Conservation (phyloP, 2,113 vertebrate species). For the Diphyllodes magnificus region DNA sequence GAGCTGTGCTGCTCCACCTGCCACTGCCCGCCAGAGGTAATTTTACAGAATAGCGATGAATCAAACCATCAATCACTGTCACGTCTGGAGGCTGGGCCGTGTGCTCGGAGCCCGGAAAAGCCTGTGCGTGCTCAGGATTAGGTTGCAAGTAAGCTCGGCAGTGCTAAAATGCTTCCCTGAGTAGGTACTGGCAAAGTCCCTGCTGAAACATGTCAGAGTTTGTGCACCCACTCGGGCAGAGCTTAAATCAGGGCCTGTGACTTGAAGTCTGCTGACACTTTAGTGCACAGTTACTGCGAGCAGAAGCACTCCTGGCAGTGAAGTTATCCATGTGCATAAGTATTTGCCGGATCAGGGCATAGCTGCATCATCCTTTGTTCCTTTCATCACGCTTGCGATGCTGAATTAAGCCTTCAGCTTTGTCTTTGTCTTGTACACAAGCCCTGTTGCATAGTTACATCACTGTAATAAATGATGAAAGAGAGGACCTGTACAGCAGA, state of each 20-base stretch:
- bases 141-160: slow-evolving; percentile 63
- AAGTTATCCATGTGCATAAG: slow-evolving; percentile 59
- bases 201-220: slow-evolving; percentile 10
- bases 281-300: background rate
- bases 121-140: slow-evolving; percentile 63
- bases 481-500: background rate
- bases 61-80: slow-evolving; percentile 60
- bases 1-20: background rate
- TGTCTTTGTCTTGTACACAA: slow-evolving; percentile 47
- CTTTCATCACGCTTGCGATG: slow-evolving; percentile 21
- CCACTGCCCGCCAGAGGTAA: background rate
- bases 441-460: slow-evolving; percentile 17
- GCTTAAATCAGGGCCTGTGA: slow-evolving; percentile 7
- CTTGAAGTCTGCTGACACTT: slow-evolving; percentile 43
- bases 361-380: slow-evolving; percentile 57
- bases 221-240: background rate
- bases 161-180: slow-evolving; percentile 52
- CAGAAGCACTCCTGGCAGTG: slow-evolving; percentile 37
- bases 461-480: slow-evolving; percentile 32
- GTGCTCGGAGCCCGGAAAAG: slow-evolving; percentile 39
- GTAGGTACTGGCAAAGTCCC: slow-evolving; percentile 38
- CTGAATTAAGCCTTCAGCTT: slow-evolving; percentile 60
- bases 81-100: background rate
- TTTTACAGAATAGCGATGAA: slow-evolving; percentile 31
- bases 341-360: slow-evolving; percentile 59